These are phyloP conservation scores for Ypsolopha scabrella DNA, from an alignment of 2,888 invertebrate species.

Conservation along the genomic window DNA sequence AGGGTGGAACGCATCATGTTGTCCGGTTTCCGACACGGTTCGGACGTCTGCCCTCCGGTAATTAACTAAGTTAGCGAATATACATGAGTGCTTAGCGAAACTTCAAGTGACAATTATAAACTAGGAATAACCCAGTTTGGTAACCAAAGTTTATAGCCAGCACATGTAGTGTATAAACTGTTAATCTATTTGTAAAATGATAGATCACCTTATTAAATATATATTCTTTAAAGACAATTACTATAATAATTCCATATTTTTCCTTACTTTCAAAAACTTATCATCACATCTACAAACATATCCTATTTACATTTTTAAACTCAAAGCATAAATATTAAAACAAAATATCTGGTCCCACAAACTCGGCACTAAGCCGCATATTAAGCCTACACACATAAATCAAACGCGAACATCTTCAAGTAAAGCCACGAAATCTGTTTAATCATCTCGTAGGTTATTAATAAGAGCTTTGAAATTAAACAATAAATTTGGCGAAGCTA, in stretches of 20 bases:
- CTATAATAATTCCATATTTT: no score
- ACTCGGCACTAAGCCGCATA: constrained; percentile 37
- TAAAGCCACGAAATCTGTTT: constrained; percentile 58
- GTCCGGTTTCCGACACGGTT: constrained; percentile 61
- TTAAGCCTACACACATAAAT: constrained; percentile 49
- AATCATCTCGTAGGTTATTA: constrained; percentile 65
- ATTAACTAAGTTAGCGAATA: constrained; percentile 58
- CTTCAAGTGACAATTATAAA: background rate
- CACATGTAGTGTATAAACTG: no score
- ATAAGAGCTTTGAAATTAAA: constrained; percentile 68
- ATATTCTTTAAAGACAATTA: no score
- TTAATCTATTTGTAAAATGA: no score
- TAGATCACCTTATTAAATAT: no score
- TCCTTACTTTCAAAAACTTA: no score
- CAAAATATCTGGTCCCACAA: constrained; percentile 13
- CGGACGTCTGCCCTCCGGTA: constrained; percentile 36
- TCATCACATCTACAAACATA: no score
- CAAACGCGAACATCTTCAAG: constrained; percentile 50
- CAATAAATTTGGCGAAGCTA: constrained; percentile 67
- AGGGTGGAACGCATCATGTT: constrained; percentile 59
- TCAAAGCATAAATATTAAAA: no score
- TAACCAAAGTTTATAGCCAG: no score
- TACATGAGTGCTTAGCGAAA: constrained; percentile 10
- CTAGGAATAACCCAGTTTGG: no score
- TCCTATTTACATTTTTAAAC: no score